Base-by-base conservation (phyloP, 1,140 invertebrate species). In the Venustaconcha ellipsiformis region DNA sequence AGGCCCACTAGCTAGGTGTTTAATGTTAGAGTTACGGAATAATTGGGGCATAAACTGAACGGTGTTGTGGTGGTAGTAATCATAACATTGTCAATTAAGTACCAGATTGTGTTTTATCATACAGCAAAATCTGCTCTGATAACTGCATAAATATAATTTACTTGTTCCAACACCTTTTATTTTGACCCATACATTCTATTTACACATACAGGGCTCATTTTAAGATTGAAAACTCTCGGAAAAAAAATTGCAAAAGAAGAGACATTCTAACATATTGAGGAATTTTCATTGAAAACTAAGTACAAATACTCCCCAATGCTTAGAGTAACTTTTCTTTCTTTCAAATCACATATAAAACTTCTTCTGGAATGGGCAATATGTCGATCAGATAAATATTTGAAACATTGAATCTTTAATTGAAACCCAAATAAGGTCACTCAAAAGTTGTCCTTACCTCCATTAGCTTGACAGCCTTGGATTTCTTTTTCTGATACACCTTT, bases 401-500 rank as follows among this genome's bases (percentile, higher is more conserved):
- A n/a, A 14, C 26, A 57, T 48, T 15, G 62, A 75, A 60, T 48
- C 62, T n/a, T 60, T 13, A 18, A 23, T 17, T 14, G 23, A 59
- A 13, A 62, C n/a, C 1, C 14, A 63, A 65, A 64, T 15, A 70
- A 57, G 18, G 48, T 11, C 20, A 72, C 11, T 48, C 37, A 48
- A 48, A 48, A 6, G 37, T 48, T 23, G 17, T 26, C 67, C 76
- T 55, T 82, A 86, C 86, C 86, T 65, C 80, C 78, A 56, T 67
- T 72, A 2, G 86, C 84, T 5, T 79, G 82, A 78, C 86, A 88
- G 14, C 72, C 68, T 11, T 79, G 81, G 55, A 88, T 86, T 67
- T 86, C 85, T 58, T 79, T 80, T 62, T 88, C 86, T 30, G 80
- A 78, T 23, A 84, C 85, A 6, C 85, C 86, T 66, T 82, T 77